Conservation (phyloP, 2,888 invertebrate genomes). For the Exocentrus adspersus region DNA sequence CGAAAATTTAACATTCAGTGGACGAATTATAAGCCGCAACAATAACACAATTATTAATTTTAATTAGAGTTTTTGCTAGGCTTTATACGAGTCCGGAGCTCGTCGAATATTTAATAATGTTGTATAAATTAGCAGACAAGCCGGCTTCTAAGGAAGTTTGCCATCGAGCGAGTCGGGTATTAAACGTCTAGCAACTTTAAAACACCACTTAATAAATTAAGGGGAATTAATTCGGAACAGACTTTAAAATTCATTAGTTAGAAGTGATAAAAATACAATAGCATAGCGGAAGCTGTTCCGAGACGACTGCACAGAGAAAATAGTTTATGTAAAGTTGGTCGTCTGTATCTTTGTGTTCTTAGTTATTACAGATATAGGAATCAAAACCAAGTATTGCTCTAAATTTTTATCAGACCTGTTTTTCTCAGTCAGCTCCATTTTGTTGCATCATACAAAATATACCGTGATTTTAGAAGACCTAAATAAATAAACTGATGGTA, state of each 20-base stretch:
- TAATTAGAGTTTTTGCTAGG: constrained; percentile 3
- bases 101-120: constrained; percentile 7
- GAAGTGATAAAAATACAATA: constrained; percentile 12
- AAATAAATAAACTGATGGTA: too few species aligned
- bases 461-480: too few species aligned
- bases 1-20: constrained; percentile 24
- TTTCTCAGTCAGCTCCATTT: too few species aligned
- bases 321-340: neutral
- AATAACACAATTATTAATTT: constrained; percentile 14
- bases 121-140: neutral
- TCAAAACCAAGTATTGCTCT: too few species aligned
- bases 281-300: neutral
- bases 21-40: constrained; percentile 1
- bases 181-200: constrained; percentile 12
- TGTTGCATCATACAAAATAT: too few species aligned
- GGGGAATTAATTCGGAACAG: constrained; percentile 9
- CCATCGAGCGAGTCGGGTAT: neutral
- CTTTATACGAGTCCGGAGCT: neutral
- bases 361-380: too few species aligned
- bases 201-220: constrained; percentile 17
- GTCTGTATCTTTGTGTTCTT: too few species aligned
- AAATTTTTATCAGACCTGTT: too few species aligned
- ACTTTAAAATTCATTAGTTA: constrained; percentile 17
- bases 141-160: neutral
- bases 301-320: neutral